Base-by-base conservation (phyloP, 1,140 invertebrate genomes). In the Nephila pilipes region DNA sequence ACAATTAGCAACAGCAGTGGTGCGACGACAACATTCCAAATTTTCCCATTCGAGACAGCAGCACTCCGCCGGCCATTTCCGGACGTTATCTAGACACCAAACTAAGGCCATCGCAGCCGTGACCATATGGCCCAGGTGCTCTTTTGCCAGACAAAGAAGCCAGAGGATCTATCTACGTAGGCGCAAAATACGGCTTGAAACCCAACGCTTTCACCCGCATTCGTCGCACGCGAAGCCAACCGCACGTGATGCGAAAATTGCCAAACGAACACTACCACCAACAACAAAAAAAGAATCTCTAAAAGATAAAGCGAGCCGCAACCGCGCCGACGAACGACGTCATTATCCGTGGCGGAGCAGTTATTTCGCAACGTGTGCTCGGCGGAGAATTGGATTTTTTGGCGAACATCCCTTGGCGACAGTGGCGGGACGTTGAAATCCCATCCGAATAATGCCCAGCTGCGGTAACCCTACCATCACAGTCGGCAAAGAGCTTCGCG, bases 401-500 rank as follows among this genome's bases (percentile, higher is more conserved):
- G 58, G 85, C 85, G 58, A n/a, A 10, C 85, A 6, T 32, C 60
- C 18, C 65, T 87, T 87, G 85, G 85, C 85, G 85, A 87, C 60
- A 3, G 36, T 46, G 85, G 85, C 58, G 60, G 83, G 65, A 87
- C 85, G 85, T 25, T 60, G 22, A 75, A 75, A 75, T 18, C 69
- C 18, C 16, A 36, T 29, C 69, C 25, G 69, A 87, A 87, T 87
- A 87, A 87, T 69, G 85, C 46, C 85, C 60, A 69, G 46, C 36
- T 32, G 58, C 85, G 85, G 85, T 87, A 87, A 87, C 85, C 85
- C 58, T 69, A 87, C 20, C 32, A 36, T 69, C 36, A 87, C 85
- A 87, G 85, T 87, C 85, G 60, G 60, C 85, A 63, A 38, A 60
- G 83, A 85, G 83, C 83, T 57, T n/a, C 83, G 83, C 54, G 54